These are phyloP conservation scores for Oligia strigilis DNA, from an alignment of 2,888 invertebrate species.

Conservation along the genomic window DNA sequence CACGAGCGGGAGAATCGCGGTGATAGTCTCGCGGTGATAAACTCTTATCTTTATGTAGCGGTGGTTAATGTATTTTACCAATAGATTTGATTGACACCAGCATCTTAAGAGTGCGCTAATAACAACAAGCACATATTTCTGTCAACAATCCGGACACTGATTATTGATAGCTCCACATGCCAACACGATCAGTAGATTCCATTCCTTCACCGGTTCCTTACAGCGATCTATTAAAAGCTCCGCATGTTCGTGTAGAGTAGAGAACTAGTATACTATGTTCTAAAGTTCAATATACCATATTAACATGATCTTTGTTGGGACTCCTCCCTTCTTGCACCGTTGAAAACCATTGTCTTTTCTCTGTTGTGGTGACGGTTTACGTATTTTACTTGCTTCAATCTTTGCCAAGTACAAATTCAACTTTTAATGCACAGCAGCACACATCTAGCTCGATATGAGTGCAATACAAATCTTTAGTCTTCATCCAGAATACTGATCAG, in stretches of 20 bases:
- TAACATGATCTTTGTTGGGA: neutral
- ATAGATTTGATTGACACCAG: constrained; percentile 26
- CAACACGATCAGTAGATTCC: constrained; percentile 38
- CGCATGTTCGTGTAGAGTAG: neutral
- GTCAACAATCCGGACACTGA: constrained; percentile 42
- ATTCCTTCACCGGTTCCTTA: constrained; percentile 25
- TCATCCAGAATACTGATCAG: constrained; percentile 68
- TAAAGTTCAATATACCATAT: neutral
- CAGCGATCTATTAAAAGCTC: constrained; percentile 38
- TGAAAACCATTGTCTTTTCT: neutral
- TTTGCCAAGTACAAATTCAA: constrained; percentile 24
- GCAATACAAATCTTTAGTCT: constrained; percentile 63
- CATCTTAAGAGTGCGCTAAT: constrained; percentile 15
- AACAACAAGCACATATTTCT: constrained; percentile 40
- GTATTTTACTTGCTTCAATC: constrained; percentile 13
- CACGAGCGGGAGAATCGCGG: too few relatives aligned
- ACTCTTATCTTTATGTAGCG: neutral
- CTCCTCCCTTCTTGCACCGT: neutral
- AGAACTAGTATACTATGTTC: neutral
- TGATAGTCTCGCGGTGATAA: neutral
- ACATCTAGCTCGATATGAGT: constrained; percentile 50
- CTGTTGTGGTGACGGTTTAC: neutral
- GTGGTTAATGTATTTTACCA: constrained; percentile 25
- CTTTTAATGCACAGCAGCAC: constrained; percentile 31
- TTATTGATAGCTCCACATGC: constrained; percentile 47